Evolutionary conservation across 2,888 invertebrate genomes (phyloP).

Genomic region (Mamestra brassicae): DNA sequence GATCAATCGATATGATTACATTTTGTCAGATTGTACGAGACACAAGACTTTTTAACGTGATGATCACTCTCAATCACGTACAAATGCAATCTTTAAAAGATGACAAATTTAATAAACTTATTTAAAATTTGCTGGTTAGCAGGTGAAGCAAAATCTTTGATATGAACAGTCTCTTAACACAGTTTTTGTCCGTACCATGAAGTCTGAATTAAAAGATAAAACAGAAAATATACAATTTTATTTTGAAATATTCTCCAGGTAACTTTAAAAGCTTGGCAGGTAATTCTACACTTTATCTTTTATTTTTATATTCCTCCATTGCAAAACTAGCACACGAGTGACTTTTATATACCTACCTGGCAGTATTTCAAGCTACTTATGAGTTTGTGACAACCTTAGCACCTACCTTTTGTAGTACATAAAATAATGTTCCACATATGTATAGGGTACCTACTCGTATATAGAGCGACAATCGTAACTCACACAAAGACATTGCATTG

Average conservation of each 20-base stretch:
- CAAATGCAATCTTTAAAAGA: too few species aligned
- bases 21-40: too few species aligned
- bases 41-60: too few species aligned
- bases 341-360: background rate
- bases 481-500: slow-evolving; percentile 76
- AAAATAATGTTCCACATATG: slow-evolving; percentile 30
- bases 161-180: too few species aligned
- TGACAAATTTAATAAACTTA: too few species aligned
- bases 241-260: slow-evolving; percentile 5
- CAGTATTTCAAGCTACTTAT: background rate
- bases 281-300: background rate
- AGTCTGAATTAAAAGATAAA: background rate
- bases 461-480: slow-evolving; percentile 57
- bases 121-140: too few species aligned
- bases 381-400: slow-evolving; percentile 42
- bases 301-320: slow-evolving; percentile 7
- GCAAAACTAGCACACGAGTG: slow-evolving; percentile 5
- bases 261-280: background rate
- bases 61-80: too few species aligned
- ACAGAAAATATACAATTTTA: background rate
- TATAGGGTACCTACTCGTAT: background rate
- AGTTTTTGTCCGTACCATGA: background rate
- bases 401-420: slow-evolving; percentile 35
- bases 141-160: background rate
- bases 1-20: too few species aligned